Conservation (phyloP, 1,140 invertebrate genomes). For the Popillia japonica region DNA sequence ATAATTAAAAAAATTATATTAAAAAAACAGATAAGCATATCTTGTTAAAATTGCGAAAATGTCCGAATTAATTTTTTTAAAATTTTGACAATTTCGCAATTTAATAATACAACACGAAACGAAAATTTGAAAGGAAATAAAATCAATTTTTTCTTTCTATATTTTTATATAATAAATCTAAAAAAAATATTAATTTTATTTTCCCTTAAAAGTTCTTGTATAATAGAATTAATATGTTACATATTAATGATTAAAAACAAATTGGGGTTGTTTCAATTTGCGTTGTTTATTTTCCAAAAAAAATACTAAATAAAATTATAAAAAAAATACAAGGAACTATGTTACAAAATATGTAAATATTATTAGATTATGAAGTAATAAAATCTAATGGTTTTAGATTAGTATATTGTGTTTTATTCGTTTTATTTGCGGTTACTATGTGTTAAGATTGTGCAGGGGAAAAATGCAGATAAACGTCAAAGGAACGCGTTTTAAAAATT, state of each 20-base stretch:
- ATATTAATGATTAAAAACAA: not conserved
- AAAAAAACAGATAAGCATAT: not conserved
- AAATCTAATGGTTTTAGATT: constrained; percentile 26
- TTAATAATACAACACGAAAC: not conserved
- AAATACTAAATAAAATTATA: not conserved
- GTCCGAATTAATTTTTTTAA: not conserved
- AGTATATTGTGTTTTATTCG: constrained; percentile 3
- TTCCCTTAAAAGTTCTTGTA: no score
- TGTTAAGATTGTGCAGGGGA: not conserved
- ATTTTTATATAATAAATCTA: not conserved
- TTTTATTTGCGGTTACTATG: not conserved
- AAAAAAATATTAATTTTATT: constrained; percentile 13
- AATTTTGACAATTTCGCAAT: not conserved
- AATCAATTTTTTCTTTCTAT: constrained; percentile 20
- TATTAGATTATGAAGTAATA: constrained; percentile 22
- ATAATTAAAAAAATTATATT: no score
- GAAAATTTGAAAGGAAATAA: not conserved
- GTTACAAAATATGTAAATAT: constrained; percentile 30
- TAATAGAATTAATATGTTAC: not conserved
- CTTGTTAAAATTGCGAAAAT: not conserved
- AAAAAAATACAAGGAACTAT: constrained; percentile 1
- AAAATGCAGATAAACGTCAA: not conserved
- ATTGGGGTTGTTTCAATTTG: not conserved
- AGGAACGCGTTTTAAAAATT: not conserved
- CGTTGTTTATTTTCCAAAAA: not conserved